Conservation (phyloP, 2,113 vertebrate species). For the Morone saxatilis region DNA sequence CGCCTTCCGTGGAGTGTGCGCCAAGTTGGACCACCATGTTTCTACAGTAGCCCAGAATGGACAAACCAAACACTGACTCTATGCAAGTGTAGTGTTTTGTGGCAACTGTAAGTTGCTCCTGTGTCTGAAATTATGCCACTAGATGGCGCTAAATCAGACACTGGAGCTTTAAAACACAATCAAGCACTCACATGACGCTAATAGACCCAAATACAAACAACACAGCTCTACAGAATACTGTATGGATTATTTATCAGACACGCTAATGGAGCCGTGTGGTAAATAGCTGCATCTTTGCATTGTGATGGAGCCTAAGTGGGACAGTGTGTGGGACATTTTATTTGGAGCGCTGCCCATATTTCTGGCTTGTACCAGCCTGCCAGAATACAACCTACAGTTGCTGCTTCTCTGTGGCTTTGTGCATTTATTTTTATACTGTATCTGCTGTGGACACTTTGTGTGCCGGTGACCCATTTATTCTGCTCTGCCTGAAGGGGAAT, state of each 20-base stretch:
- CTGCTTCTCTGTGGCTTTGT: constrained; percentile 52
- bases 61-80: too few species aligned
- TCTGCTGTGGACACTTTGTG: constrained; percentile 73
- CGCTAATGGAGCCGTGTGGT: constrained; percentile 30
- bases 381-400: constrained; percentile 59
- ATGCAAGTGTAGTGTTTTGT: too few species aligned
- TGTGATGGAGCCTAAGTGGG: constrained; percentile 54
- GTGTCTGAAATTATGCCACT: too few species aligned
- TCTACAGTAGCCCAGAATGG: too few species aligned
- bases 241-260: constrained; percentile 21
- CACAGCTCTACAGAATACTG: neutral
- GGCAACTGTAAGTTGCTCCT: too few species aligned
- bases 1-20: too few species aligned
- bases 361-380: constrained; percentile 61
- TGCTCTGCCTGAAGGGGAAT: constrained; percentile 66
- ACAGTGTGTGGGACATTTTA: constrained; percentile 67
- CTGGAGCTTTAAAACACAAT: too few species aligned
- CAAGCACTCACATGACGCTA: neutral
- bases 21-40: too few species aligned
- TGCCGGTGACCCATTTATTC: constrained; percentile 78
- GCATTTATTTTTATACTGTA: constrained; percentile 75
- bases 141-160: too few species aligned
- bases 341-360: constrained; percentile 58
- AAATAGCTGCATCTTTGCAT: constrained; percentile 42
- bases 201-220: constrained; percentile 33